These are phyloP conservation scores for Nilaparvata lugens DNA, from an alignment of 1,140 invertebrate genomes.

Conservation along the genomic window DNA sequence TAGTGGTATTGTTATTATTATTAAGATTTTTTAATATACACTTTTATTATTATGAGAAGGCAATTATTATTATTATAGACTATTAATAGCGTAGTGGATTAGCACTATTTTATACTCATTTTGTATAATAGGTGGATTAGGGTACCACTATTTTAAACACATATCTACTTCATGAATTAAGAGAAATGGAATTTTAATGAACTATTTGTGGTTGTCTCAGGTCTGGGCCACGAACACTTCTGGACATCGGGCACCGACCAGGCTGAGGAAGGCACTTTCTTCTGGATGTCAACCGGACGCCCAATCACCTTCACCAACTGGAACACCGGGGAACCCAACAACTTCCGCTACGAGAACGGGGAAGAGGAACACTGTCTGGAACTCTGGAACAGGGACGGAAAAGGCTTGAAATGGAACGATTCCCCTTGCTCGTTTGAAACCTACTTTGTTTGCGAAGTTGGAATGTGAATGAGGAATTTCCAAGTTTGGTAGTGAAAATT, in stretches of 20 bases:
- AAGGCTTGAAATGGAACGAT: constrained; percentile 87
- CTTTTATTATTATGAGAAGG: too few species aligned
- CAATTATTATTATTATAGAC: too few species aligned
- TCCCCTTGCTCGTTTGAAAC: constrained; percentile 87
- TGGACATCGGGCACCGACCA: constrained; percentile 88
- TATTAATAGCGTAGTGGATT: too few species aligned
- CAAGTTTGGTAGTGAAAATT: too few species aligned
- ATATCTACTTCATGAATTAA: too few species aligned
- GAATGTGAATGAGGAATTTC: constrained; percentile 8
- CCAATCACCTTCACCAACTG: constrained; percentile 85
- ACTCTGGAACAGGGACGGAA: constrained; percentile 83
- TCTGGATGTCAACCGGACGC: constrained; percentile 84
- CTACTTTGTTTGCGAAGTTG: constrained; percentile 81
- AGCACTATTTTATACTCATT: too few species aligned
- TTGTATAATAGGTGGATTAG: too few species aligned
- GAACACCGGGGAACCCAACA: constrained; percentile 86
- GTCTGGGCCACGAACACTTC: constrained; percentile 80
- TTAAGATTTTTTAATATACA: too few species aligned
- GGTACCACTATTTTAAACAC: too few species aligned
- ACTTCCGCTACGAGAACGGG: constrained; percentile 85
- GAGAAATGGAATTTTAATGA: too few species aligned
- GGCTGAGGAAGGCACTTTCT: constrained; percentile 80
- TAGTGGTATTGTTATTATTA: too few species aligned
- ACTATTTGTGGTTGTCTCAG: constrained; percentile 35
- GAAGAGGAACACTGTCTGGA: constrained; percentile 87